Evolutionary conservation across 1,140 invertebrate species (phyloP), one percentile per base, ranked within the genome.

Genomic region (Antheraea pernyi): DNA sequence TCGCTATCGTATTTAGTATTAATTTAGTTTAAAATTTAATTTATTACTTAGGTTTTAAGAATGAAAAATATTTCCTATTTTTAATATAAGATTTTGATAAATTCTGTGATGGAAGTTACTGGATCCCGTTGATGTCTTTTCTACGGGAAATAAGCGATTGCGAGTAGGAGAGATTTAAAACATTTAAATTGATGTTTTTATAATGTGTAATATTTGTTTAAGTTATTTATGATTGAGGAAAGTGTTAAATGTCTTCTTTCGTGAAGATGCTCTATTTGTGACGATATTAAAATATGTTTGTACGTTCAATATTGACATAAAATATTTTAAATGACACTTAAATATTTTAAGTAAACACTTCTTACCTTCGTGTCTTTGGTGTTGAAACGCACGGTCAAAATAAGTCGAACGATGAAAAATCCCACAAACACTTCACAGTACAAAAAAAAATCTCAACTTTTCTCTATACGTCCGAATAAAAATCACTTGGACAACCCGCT

Each of bases 311-410:
- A 63, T 63, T 63, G 30, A 63, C 61, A 63, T 18, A 36, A 63
- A n/a, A 37, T 22, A 22, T 36, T 61, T 36, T 37, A 53, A 48
- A 48, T 39, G 61, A 37, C 4, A 58, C 11, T 53, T 59, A 37
- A 69, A 68, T 73, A 64, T 67, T 36, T 61, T 67, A 68, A 64
- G 11, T 71, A 78, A 76, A 75, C 62, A 71, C 64, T 30, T 76
- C 82, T 78, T 72, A 89, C 87, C 85, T 89, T 87, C 70, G 70
- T 75, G 79, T 84, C 83, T 88, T 89, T 89, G 84, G 87, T 82
- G 86, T 76, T 22, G 65, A 59, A 69, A 65, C 69, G 65, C 58
- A 63, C 46, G 65, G 67, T 63, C 63, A 67, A 67, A 70, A 66
- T 72, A 59, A 71, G 71, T 61, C 22, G 60, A 72, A 71, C 68